Percentiles rank a stretch among this genome's conserved stretches.
Evolutionary conservation across 2,797 vertebrate genomes (phyloP).

Genomic region (Pampus argenteus): DNA sequence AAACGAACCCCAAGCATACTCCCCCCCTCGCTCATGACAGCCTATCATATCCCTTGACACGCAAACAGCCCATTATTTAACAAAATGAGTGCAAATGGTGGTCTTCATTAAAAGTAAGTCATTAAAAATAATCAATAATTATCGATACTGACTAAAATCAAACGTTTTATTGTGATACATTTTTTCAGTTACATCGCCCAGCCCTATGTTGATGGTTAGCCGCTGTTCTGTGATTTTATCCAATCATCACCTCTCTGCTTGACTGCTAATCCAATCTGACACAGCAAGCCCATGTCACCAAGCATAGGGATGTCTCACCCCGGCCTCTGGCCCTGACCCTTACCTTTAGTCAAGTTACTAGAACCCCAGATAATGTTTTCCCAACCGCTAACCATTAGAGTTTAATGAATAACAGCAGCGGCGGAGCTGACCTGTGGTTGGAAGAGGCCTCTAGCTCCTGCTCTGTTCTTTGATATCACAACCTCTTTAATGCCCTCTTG

Average conservation of each 20-base stretch:
- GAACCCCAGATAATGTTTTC: conserved; percentile 71
- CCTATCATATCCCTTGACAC: too few relatives aligned
- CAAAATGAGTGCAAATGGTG: too few relatives aligned
- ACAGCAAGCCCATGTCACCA: conserved; percentile 31
- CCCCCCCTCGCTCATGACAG: too few relatives aligned
- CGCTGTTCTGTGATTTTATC: conserved; percentile 53
- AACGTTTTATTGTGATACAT: too few relatives aligned
- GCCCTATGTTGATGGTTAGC: conserved; percentile 55
- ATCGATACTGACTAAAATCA: too few relatives aligned
- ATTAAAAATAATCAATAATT: too few relatives aligned
- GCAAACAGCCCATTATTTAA: too few relatives aligned
- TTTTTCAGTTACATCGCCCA: too few relatives aligned
- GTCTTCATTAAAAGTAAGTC: too few relatives aligned
- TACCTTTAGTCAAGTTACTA: conserved; percentile 61
- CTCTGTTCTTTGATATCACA: conserved; percentile 59
- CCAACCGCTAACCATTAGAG: conserved; percentile 78
- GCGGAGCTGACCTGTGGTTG: conserved; percentile 63
- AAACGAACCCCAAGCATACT: too few relatives aligned
- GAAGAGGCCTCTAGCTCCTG: conserved; percentile 35
- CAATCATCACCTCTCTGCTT: conserved; percentile 57
- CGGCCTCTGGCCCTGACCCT: conserved; percentile 65
- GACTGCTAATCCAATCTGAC: conserved; percentile 60
- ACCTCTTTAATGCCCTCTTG: conserved; percentile 46
- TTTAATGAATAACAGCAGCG: conserved; percentile 80
- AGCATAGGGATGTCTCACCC: conserved; percentile 16